Evolutionary conservation across 2,797 vertebrate genomes (phyloP).

Genomic region (Sebastes jordani): DNA sequence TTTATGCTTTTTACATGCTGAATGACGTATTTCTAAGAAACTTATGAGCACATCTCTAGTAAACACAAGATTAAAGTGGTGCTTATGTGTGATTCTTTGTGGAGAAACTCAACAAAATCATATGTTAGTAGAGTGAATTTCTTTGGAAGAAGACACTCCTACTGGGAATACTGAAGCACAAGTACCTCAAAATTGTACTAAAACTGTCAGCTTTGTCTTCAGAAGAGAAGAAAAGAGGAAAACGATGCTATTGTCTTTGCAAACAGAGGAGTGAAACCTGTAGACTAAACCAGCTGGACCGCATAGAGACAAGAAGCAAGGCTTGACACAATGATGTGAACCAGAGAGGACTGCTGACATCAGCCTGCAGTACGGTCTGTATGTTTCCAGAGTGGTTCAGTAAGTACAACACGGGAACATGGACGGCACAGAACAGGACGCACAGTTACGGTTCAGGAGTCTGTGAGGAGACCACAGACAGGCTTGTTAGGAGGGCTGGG

Average conservation of each 20-base stretch:
- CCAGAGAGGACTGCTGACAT: not conserved
- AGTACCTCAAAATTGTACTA: not conserved
- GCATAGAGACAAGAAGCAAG: conserved; percentile 28
- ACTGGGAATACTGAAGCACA: not conserved
- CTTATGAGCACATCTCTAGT: too few species aligned
- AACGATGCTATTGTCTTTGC: not conserved
- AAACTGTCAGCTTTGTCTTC: not conserved
- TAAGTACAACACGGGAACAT: not conserved
- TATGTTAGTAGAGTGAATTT: too few species aligned
- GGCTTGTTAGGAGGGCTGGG: conserved; percentile 3
- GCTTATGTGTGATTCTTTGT: too few species aligned
- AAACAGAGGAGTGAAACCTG: conserved; percentile 27
- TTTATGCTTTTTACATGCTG: too few species aligned
- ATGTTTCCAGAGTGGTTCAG: conserved; percentile 8
- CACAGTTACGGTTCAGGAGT: conserved; percentile 1
- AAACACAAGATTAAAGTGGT: too few species aligned
- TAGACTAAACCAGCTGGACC: conserved; percentile 55
- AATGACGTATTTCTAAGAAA: too few species aligned
- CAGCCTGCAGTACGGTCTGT: not conserved
- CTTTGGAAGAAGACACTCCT: too few species aligned
- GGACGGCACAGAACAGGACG: not conserved
- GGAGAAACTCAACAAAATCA: too few species aligned
- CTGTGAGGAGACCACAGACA: conserved; percentile 16
- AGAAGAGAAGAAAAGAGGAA: not conserved
- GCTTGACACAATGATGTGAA: conserved; percentile 16